phyloP scores from a whole-genome alignment of 2,888 invertebrate genomes.

The Fragum sueziense region DNA sequence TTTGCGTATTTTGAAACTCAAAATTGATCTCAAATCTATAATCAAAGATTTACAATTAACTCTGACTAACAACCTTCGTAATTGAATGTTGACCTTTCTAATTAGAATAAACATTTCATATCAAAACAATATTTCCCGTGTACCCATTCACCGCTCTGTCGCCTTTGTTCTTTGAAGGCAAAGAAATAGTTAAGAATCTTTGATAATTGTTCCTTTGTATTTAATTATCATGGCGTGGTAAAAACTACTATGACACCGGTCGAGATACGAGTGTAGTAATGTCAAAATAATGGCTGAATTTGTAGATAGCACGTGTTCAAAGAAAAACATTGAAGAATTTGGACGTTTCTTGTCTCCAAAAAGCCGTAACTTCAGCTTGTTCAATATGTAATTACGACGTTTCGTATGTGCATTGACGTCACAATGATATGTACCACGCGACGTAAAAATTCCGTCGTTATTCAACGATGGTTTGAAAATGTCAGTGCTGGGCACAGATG shows the following conservation, averaged over 20 bases:
- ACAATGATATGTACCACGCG: too few relatives aligned
- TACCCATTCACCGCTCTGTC: slow-evolving; percentile 15
- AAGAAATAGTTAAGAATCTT: slow-evolving; percentile 20
- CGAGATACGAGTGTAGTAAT: slow-evolving; percentile 14
- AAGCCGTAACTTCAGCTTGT: too few relatives aligned
- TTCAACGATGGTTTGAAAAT: too few relatives aligned
- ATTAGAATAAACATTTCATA: slow-evolving; percentile 5
- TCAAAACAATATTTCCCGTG: slow-evolving; percentile 14
- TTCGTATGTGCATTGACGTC: too few relatives aligned
- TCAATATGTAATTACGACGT: too few relatives aligned
- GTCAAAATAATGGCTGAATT: slow-evolving; percentile 14
- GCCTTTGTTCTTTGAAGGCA: slow-evolving; percentile 25
- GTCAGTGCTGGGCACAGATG: too few relatives aligned
- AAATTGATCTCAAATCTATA: too few relatives aligned
- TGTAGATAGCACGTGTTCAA: slow-evolving; percentile 32
- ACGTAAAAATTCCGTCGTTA: too few relatives aligned
- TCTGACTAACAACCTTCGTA: not conserved
- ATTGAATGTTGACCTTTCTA: not conserved
- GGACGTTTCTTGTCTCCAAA: too few relatives aligned
- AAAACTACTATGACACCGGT: slow-evolving; percentile 22
- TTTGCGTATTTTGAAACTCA: too few relatives aligned
- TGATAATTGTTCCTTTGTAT: slow-evolving; percentile 22
- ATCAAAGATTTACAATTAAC: not conserved
- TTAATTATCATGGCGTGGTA: not conserved
- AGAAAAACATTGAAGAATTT: too few relatives aligned